Evolutionary conservation across 2,888 invertebrate species (phyloP), one percentile per base, ranked within the genome.

Genomic region (Flexamia atlantica): DNA sequence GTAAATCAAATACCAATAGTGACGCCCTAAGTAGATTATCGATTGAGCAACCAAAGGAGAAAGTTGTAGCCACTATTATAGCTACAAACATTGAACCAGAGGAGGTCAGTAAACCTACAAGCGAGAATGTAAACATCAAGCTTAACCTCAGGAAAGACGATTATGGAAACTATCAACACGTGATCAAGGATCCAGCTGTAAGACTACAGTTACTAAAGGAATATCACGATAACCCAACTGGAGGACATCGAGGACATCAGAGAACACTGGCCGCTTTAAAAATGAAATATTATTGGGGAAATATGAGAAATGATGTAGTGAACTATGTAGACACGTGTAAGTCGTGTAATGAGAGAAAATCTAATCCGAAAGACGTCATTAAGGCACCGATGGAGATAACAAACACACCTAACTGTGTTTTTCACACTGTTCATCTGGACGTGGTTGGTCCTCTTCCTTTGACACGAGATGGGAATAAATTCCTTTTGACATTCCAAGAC

Each of bases 241-340:
- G 64, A 10, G 64, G 64, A 64, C 64, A 64, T 64, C 25, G 20
- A 64, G 28, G 64, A 64, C 30, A 28, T 30, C 64, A 28, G n/a
- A 64, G 64, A 64, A 46, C 46, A 9, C 12, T 46, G 12, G 46
- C 46, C 2, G 46, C 46, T 46, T 46, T 46, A 46, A 46, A 46
- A 12, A 4, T 17, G 46, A 46, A 46, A 12, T 46, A 46, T 46
- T 46, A 46, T 46, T 46, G 46, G 46, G 12, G 14, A 10, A 46
- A 46, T 12, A 46, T 46, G 46, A 46, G 12, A 12, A 12, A 46
- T 9, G 46, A 46, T 46, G 46, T 46, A 14, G 14, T 46, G 2
- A 46, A 46, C 12, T 46, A 46, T 46, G 17, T 46, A 9, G 12
- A 46, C 17, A 46, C 46, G 3, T 46, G 46, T 17, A 46, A 46